phyloP scores from a whole-genome alignment of 1,140 invertebrate genomes.

The Palaemon carinicauda region DNA sequence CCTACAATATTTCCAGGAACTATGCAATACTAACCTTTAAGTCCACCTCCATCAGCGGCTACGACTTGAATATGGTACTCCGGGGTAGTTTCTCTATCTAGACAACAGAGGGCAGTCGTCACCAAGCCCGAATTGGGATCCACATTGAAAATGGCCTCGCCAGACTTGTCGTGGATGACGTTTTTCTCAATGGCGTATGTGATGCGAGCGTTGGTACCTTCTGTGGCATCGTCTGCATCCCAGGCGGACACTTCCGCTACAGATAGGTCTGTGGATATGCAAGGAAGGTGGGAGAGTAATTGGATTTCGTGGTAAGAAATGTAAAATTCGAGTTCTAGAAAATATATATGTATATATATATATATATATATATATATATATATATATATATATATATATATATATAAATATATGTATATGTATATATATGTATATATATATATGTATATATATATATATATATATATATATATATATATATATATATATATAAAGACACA shows the following conservation, averaged over 20 bases:
- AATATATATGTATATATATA: too few species aligned
- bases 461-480: too few species aligned
- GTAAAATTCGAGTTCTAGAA: too few species aligned
- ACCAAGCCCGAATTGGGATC: slow-evolving; percentile 65
- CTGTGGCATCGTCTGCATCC: slow-evolving; percentile 50
- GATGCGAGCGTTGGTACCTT: slow-evolving; percentile 39
- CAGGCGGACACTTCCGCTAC: slow-evolving; percentile 33
- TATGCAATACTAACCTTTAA: slow-evolving; percentile 55
- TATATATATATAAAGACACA: too few species aligned
- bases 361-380: too few species aligned
- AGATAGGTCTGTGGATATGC: background rate
- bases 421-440: too few species aligned
- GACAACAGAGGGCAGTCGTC: slow-evolving; percentile 35
- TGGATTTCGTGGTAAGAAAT: background rate
- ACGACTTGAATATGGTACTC: slow-evolving; percentile 53
- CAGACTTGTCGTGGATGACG: slow-evolving; percentile 65
- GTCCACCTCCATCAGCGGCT: slow-evolving; percentile 63
- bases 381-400: too few species aligned
- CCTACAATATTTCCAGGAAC: too few species aligned
- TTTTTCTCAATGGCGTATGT: slow-evolving; percentile 40
- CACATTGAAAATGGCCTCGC: slow-evolving; percentile 63
- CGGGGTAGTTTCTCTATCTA: slow-evolving; percentile 42
- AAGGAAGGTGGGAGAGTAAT: background rate
- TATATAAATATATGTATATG: too few species aligned
- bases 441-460: too few species aligned